A percentile compares a stretch with the other conserved stretches of the same genome.
These are phyloP conservation scores for Hipparchia semele DNA, from an alignment of 2,888 invertebrate species.

Conservation along the genomic window DNA sequence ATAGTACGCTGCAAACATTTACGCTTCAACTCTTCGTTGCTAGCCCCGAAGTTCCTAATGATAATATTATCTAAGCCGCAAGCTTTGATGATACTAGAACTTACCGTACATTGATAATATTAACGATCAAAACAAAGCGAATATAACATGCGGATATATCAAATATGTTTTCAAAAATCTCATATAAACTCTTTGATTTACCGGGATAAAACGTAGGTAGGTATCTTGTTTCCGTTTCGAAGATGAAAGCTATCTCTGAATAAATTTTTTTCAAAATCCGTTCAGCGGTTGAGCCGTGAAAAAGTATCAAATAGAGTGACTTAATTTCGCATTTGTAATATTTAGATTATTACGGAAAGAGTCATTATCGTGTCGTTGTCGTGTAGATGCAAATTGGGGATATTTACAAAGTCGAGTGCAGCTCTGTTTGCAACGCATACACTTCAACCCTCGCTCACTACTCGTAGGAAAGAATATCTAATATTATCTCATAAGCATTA, in stretches of 20 bases:
- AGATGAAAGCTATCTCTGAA: no score
- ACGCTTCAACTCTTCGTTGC: no score
- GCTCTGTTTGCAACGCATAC: constrained; percentile 63
- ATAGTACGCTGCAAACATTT: no score
- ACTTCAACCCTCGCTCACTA: constrained; percentile 25
- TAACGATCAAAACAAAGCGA: background rate
- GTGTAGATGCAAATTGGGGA: constrained; percentile 47
- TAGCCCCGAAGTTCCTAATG: background rate
- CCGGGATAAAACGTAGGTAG: no score
- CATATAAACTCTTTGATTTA: no score
- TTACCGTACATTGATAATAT: no score
- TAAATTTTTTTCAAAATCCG: no score
- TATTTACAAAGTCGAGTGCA: constrained; percentile 69
- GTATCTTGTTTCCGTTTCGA: no score
- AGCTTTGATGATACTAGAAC: background rate
- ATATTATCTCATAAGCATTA: constrained; percentile 35
- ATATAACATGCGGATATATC: no score
- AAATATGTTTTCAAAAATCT: no score
- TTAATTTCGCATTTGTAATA: background rate
- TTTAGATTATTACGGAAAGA: background rate
- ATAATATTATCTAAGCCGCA: background rate
- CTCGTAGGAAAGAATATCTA: constrained; percentile 29
- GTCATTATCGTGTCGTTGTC: constrained; percentile 13
- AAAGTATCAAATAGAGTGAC: no score
- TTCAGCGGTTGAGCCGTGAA: no score